phyloP scores from a whole-genome alignment of 2,113 vertebrate species.

The Pogonocichla stellata region DNA sequence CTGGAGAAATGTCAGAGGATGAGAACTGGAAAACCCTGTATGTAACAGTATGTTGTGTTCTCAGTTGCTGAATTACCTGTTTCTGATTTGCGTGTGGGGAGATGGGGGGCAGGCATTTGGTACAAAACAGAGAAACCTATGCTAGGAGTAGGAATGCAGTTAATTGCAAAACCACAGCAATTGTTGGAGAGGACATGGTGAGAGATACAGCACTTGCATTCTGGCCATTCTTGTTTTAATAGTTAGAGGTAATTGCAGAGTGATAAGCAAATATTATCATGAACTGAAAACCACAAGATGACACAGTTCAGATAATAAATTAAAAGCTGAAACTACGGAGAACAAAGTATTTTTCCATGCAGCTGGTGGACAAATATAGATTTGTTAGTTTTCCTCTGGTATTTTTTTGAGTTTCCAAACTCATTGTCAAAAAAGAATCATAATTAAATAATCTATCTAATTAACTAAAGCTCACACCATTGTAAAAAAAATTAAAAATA shows the following conservation, averaged over 20 bases:
- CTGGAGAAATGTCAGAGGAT: not conserved
- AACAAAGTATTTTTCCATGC: not conserved
- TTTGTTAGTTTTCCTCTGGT: not conserved
- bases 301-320: not conserved
- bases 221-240: not conserved
- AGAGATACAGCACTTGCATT: not conserved
- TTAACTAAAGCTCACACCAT: too few species aligned
- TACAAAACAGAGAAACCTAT: not conserved
- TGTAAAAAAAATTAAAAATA: too few species aligned
- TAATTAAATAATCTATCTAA: too few species aligned
- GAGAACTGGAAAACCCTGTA: not conserved
- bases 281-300: not conserved
- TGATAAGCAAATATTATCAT: not conserved
- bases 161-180: not conserved
- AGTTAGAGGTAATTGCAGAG: not conserved
- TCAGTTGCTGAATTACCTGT: not conserved
- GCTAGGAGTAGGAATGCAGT: not conserved
- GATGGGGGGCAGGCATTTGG: not conserved
- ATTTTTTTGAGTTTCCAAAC: too few species aligned
- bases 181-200: not conserved
- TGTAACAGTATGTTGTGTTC: not conserved
- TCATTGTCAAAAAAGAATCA: too few species aligned
- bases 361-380: rapidly evolving
- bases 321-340: not conserved
- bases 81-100: not conserved